Evolutionary conservation across 2,797 vertebrate genomes (phyloP), one percentile per base, ranked within the genome.

Genomic region (Sebastes melanostomus): DNA sequence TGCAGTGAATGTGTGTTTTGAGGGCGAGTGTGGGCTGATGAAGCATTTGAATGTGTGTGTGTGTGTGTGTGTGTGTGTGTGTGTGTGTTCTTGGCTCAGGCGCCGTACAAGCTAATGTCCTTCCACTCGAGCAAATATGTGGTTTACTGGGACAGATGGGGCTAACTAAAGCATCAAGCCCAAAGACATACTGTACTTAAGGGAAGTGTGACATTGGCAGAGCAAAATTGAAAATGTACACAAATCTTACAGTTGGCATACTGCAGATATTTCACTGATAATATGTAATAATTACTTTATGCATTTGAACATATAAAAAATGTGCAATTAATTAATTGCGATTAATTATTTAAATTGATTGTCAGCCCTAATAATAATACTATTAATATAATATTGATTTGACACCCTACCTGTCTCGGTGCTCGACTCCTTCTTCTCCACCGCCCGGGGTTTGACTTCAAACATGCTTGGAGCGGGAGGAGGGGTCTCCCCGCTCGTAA

Each of bases 391-490:
- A 24, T 9, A 50, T n/a, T 18, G 2, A 30, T 54, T 11, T 34
- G 52, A 14, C 50, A 3, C 18, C 46, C 61, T 1, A 98, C 98
- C 98, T 86, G 96, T 96, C 94, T 97, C 90, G 16, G 95, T 96
- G 92, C 96, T 96, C 4, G 96, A 94, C 88, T 96, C 96, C 66
- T 93, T 94, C 90, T 96, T 96, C 92, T 96, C 95, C 94, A 96
- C 96, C 73, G 91, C 97, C 94, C 97, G 97, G 87, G 96, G 96
- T 95, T 95, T 96, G 87, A 95, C 94, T 94, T 98, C 96, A 88
- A 95, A 95, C 94, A 94, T 97, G 78, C 84, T 87, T 60, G 92
- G 94, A 91, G 81, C 86, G 91, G 93, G 90, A 80, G 89, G 11
- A 13, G 14, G 54, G 91, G 81, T 42, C 62, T 75, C 88, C 86